Evolutionary conservation across 2,113 vertebrate species (phyloP).

Genomic region (Embiotoca jacksoni): DNA sequence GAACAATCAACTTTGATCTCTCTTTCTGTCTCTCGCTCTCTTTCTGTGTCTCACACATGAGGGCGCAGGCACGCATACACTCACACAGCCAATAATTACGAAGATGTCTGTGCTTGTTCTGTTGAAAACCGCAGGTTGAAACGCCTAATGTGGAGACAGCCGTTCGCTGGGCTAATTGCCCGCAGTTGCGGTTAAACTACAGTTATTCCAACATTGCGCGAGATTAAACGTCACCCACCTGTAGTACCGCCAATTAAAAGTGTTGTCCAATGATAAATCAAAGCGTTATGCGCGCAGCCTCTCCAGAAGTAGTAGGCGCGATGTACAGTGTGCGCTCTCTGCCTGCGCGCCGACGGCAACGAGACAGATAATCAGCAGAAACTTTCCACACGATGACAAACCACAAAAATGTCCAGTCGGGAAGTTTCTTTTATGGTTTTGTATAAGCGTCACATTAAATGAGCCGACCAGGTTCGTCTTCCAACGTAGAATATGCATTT

Average conservation of each 20-base stretch:
- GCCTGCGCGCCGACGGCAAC: background rate
- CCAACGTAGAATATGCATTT: background rate
- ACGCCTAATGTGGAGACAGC: background rate
- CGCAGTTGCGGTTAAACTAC: background rate
- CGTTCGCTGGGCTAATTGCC: background rate
- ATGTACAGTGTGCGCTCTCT: background rate
- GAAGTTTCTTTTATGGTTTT: background rate
- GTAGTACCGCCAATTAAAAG: constrained; percentile 15
- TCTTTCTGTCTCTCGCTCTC: background rate
- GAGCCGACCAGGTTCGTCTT: background rate
- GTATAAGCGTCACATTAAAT: background rate
- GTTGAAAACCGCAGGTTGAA: constrained; percentile 2
- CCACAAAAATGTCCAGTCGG: constrained; percentile 1
- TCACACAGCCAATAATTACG: background rate
- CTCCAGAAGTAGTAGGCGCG: background rate
- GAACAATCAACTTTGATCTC: constrained; percentile 35
- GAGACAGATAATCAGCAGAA: constrained; percentile 15
- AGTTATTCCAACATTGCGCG: constrained; percentile 5
- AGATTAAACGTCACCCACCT: constrained; percentile 56
- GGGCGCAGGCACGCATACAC: background rate
- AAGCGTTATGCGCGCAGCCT: constrained; percentile 1
- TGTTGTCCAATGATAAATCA: constrained; percentile 30
- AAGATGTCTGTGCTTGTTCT: background rate
- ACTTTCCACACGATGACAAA: constrained; percentile 18
- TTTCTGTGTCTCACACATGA: background rate